phyloP scores from a whole-genome alignment of 30 jellyfish, hydroid and myxozoan species.

The Hydractinia echinata region DNA sequence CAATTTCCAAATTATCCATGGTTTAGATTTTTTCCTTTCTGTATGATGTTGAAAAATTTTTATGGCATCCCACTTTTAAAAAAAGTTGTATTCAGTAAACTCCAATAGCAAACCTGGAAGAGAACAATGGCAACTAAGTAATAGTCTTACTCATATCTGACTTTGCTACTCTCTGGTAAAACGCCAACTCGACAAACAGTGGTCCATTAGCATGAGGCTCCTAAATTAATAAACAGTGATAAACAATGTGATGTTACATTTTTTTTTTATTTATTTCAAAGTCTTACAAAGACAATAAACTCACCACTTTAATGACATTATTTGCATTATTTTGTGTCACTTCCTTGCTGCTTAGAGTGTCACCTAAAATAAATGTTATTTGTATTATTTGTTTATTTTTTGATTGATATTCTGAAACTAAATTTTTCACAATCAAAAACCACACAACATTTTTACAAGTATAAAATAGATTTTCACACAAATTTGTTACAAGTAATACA shows the following conservation, averaged over 20 bases:
- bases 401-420: no score
- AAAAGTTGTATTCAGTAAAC: neutral
- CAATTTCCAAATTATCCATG: no score
- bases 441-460: no score
- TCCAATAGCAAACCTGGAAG: neutral
- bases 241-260: no score
- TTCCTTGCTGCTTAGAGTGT: conserved; percentile 20
- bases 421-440: no score
- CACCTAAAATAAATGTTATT: conserved; percentile 20
- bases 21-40: no score
- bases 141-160: conserved; percentile 57
- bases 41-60: neutral
- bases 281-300: neutral
- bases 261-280: no score
- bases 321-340: conserved; percentile 29
- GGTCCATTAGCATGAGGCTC: conserved; percentile 99
- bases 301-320: conserved; percentile 63
- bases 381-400: no score
- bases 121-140: neutral
- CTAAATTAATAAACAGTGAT: conserved; percentile 27
- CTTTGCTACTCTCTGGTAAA: conserved; percentile 96
- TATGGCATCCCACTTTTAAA: neutral
- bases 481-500: no score
- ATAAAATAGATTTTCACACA: no score
- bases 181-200: conserved; percentile 89